These are phyloP conservation scores for Laspeyria flexula DNA, from an alignment of 2,888 invertebrate genomes.

Conservation along the genomic window DNA sequence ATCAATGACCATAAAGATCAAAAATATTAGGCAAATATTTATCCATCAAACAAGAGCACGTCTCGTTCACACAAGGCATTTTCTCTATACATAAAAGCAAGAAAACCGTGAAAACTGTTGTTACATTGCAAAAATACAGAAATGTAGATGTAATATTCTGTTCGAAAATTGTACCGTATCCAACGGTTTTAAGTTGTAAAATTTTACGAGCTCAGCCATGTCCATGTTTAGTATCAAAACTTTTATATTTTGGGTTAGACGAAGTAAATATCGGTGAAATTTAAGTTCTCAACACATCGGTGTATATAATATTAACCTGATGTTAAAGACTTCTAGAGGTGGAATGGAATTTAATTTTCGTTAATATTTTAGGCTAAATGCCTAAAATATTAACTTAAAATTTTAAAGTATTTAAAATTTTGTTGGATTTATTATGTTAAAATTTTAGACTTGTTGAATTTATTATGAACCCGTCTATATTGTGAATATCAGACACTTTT, in stretches of 20 bases:
- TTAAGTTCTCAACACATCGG: conserved; percentile 25
- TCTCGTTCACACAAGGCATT: background rate
- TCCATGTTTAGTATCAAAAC: conserved; percentile 29
- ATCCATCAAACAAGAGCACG: background rate
- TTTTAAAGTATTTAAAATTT: no score
- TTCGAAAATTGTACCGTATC: conserved; percentile 42
- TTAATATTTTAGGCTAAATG: background rate
- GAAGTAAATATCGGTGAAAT: conserved; percentile 39
- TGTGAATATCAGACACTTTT: no score
- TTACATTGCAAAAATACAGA: background rate
- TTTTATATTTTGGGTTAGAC: conserved; percentile 43
- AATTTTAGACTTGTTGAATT: no score
- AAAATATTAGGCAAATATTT: background rate
- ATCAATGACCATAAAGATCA: background rate
- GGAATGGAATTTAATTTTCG: background rate
- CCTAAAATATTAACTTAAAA: background rate
- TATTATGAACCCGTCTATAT: no score
- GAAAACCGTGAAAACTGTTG: background rate
- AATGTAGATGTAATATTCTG: conserved; percentile 28
- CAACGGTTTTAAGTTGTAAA: conserved; percentile 52
- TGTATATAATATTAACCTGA: conserved; percentile 35
- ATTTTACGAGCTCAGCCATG: conserved; percentile 45
- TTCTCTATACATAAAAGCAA: background rate
- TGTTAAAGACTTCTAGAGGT: conserved; percentile 4
- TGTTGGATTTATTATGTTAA: no score